phyloP scores from a whole-genome alignment of 2,888 invertebrate genomes.

The Caenorhabditis zanzibari region DNA sequence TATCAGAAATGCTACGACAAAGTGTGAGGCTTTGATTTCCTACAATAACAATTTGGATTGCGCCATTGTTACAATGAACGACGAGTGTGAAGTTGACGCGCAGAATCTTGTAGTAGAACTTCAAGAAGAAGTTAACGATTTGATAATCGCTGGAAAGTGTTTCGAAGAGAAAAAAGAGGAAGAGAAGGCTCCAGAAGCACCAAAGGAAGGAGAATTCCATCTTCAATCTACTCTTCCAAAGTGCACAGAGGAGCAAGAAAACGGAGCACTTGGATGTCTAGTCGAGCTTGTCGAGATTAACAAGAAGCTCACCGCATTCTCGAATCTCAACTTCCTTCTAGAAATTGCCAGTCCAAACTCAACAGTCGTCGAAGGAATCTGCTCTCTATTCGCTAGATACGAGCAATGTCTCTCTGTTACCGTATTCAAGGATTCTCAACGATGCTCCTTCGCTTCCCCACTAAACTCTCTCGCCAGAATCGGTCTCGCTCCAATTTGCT shows the following conservation, averaged over 20 bases:
- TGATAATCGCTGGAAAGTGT: conserved; percentile 73
- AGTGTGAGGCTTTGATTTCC: conserved; percentile 77
- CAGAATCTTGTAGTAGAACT: conserved; percentile 80
- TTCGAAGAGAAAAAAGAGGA: conserved; percentile 71
- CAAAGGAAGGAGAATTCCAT: conserved; percentile 67
- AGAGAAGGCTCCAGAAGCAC: conserved; percentile 51
- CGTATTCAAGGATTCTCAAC: conserved; percentile 75
- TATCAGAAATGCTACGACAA: conserved; percentile 63
- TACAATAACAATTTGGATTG: conserved; percentile 81
- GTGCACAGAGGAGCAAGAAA: conserved; percentile 78
- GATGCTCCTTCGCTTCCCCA: conserved; percentile 82
- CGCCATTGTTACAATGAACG: conserved; percentile 79
- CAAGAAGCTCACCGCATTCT: conserved; percentile 77
- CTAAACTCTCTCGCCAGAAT: conserved; percentile 81
- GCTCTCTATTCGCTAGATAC: conserved; percentile 75
- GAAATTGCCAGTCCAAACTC: conserved; percentile 79
- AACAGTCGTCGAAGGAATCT: conserved; percentile 77
- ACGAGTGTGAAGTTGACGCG: conserved; percentile 79
- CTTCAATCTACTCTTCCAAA: conserved; percentile 71
- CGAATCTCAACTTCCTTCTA: conserved; percentile 78
- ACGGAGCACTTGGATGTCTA: conserved; percentile 80
- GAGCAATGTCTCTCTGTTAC: conserved; percentile 75
- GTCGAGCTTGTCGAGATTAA: conserved; percentile 82
- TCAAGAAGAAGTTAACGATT: conserved; percentile 74
- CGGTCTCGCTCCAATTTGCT: conserved; percentile 81